Conservation (phyloP, 2,113 vertebrate genomes). For the Elgaria multicarinata region DNA sequence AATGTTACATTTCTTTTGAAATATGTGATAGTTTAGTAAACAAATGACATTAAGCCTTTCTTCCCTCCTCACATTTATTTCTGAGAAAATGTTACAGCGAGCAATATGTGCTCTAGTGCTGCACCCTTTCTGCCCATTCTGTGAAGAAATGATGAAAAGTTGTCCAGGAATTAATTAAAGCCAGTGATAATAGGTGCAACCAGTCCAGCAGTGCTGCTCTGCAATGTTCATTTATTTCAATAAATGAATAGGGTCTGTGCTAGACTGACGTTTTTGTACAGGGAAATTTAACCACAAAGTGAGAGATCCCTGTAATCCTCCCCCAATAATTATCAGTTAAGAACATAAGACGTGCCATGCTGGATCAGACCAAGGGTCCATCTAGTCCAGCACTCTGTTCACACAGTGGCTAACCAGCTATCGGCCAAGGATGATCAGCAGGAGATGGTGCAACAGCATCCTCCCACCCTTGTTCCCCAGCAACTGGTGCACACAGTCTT, state of each 20-base stretch:
- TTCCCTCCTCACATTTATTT: constrained; percentile 22
- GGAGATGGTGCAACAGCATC: too few relatives aligned
- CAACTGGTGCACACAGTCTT: too few relatives aligned
- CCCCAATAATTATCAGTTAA: neutral
- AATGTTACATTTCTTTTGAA: constrained; percentile 35
- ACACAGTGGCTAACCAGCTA: too few relatives aligned
- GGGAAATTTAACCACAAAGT: neutral
- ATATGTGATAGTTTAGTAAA: constrained; percentile 35
- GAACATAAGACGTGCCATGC: too few relatives aligned
- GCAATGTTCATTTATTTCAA: neutral
- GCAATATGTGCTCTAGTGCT: constrained; percentile 9
- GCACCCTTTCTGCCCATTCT: neutral
- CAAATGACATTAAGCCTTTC: constrained; percentile 25
- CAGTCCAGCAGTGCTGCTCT: neutral
- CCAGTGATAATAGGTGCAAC: neutral
- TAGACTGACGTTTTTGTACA: neutral
- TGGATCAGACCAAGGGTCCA: too few relatives aligned
- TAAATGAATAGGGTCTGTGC: neutral
- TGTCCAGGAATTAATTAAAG: neutral
- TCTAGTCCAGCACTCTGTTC: too few relatives aligned
- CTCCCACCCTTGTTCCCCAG: too few relatives aligned
- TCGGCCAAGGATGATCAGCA: too few relatives aligned
- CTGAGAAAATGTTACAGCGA: constrained; percentile 12
- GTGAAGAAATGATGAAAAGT: neutral
- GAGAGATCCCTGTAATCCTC: neutral